Evolutionary conservation across 1,140 invertebrate genomes (phyloP), one percentile per base, ranked within the genome.

Genomic region (Trissolcus basalis): DNA sequence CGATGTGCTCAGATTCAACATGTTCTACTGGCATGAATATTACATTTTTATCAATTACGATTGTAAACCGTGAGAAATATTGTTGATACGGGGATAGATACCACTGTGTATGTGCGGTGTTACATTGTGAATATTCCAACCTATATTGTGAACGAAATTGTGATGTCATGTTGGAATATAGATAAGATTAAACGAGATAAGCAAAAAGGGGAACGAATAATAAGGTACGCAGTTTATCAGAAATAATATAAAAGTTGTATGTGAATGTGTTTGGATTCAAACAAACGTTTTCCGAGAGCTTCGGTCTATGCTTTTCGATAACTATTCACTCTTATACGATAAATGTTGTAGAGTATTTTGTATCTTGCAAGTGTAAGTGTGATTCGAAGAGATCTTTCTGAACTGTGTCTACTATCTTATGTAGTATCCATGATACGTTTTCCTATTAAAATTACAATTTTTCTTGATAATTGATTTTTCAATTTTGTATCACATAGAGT

Each of bases 61-160:
- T 68, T 68, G 55, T 68, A 59, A 68, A 68, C 64, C 64, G 64
- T 68, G 64, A 68, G 64, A 68, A 67, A 68, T 68, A 59, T 59
- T 41, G 64, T 47, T 53, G 54, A 68, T 68, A 47, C 32, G 15
- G 27, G 55, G 12, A 55, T 27, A 68, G 55, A 68, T 68, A 68
- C 27, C 27, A 44, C 11, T 10, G 55, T 39, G 36, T 59, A 59
- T 68, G 55, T 68, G 58, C 48, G 15, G 27, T 15, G 39, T 59
- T 53, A 59, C 64, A 53, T 68, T 59, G 64, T 53, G 55, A 44
- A 67, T 67, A 67, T 67, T 55, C 53, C 56, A 56, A 67, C 51
- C 53, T 36, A 50, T 67, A 47, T 67, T 67, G 53, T 67, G 12
- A 16, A 56, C 36, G 35, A 56, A 67, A 67, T 67, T 67, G 53